These are phyloP conservation scores for Scaptomyza caliginosa DNA, from an alignment of 2,888 invertebrate species.

Conservation along the genomic window DNA sequence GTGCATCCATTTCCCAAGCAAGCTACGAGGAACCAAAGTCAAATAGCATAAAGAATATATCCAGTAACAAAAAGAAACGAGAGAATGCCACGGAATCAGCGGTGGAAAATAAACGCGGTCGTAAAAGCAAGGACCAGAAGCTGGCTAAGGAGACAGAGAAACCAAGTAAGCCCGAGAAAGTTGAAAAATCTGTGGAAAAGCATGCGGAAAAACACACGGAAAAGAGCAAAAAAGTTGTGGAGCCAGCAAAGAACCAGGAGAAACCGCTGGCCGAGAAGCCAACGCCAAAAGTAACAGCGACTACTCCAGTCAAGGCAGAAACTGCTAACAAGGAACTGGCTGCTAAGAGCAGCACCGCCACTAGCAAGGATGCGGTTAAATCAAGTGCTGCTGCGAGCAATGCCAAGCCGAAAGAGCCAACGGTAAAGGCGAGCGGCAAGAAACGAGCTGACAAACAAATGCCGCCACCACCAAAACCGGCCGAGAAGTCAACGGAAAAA, in stretches of 20 bases:
- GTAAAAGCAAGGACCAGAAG: conserved; percentile 67
- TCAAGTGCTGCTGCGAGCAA: conserved; percentile 41
- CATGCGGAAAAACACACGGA: conserved; percentile 20
- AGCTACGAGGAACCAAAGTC: conserved; percentile 58
- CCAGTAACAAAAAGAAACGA: conserved; percentile 48
- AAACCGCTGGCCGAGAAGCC: conserved; percentile 10
- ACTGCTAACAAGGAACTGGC: conserved; percentile 21
- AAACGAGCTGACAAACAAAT: conserved; percentile 71
- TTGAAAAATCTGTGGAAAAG: conserved; percentile 42
- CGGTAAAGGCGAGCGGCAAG: conserved; percentile 65
- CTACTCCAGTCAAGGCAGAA: conserved; percentile 15
- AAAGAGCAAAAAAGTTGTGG: conserved; percentile 38
- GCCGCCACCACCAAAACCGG: conserved; percentile 69
- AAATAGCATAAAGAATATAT: conserved; percentile 45
- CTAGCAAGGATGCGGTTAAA: conserved; percentile 18
- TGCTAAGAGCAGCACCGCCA: neutral
- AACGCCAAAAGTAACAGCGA: conserved; percentile 6
- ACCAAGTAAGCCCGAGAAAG: conserved; percentile 34
- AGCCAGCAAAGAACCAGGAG: conserved; percentile 35
- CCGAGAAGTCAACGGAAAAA: conserved; percentile 56
- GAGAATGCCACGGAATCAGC: conserved; percentile 45
- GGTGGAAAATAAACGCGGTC: conserved; percentile 51
- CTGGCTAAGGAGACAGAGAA: conserved; percentile 56
- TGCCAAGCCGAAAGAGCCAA: conserved; percentile 46
- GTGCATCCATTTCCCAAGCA: conserved; percentile 78